Evolutionary conservation across 2,888 invertebrate genomes (phyloP).

Genomic region (Watsonalla binaria): DNA sequence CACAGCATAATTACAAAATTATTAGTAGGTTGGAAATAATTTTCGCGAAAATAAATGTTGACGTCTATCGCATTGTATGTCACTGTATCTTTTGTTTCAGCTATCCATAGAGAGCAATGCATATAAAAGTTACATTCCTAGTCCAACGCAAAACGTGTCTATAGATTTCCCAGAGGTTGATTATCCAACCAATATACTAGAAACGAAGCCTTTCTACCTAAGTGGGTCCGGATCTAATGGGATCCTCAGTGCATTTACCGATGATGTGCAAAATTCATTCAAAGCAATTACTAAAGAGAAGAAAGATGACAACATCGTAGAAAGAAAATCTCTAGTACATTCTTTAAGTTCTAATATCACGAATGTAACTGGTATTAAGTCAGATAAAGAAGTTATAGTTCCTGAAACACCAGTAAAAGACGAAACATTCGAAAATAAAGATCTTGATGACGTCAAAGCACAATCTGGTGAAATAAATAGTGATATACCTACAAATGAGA

Average conservation of each 20-base stretch:
- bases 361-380: no score
- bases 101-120: constrained; percentile 8
- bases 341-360: neutral
- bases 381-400: no score
- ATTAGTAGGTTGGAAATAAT: no score
- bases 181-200: constrained; percentile 39
- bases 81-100: neutral
- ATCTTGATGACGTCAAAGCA: no score
- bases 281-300: constrained; percentile 11
- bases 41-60: no score
- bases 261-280: constrained; percentile 41
- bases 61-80: no score
- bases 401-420: no score
- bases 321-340: neutral
- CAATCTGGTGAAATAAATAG: no score
- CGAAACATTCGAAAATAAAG: no score
- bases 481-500: no score
- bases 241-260: constrained; percentile 38
- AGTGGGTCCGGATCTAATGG: constrained; percentile 22
- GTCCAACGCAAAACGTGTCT: constrained; percentile 8
- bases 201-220: constrained; percentile 48
- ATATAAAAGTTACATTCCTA: constrained; percentile 12
- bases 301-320: neutral
- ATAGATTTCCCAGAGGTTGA: constrained; percentile 38
- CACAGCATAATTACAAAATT: no score